Evolutionary conservation across 2,888 invertebrate genomes (phyloP), one percentile per base, ranked within the genome.

Genomic region (Lasioglossum zephyrum): DNA sequence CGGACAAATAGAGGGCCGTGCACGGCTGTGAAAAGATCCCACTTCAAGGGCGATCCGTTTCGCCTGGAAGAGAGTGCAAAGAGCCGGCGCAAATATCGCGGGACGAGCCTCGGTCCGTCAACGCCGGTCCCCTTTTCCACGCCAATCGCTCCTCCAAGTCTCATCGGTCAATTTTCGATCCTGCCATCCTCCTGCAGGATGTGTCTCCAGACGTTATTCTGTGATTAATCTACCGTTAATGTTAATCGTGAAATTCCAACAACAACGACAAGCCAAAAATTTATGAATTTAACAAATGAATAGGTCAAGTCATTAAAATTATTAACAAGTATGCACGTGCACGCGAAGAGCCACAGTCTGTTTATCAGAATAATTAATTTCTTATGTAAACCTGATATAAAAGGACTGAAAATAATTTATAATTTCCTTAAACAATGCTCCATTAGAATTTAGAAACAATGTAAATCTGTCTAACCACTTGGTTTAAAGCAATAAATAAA

Each of bases 1-100:
- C 88, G 82, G 79, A 91, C 92, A 93, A 93, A 93, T 90, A 93
- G 90, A 89, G 89, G 88, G 89, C 82, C 84, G 87, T 88, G 82
- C 77, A 39, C 77, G 83, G 79, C 73, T 73, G 85, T 81, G 81
- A 81, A 81, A 84, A 41, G 82, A 80, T 77, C 74, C 81, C 81
- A 83, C 70, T 79, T 85, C 81, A 84, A 90, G 86, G 86, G 84
- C 89, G 89, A 91, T 89, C 77, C 85, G 85, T 88, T 89, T 88
- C 84, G 87, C 77, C 82, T 77, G 72, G 83, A 73, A 87, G 85
- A 86, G 82, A 73, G 88, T 87, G 90, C 86, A 84, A 88, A 89
- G 87, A 91, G 89, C 82, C 87, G 84, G 84, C 36, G 88, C 90
- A 91, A 92, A 92, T 82, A 87, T 53, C 77, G 80, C 44, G 31